Conservation (phyloP, 2,797 vertebrate species). For the Yasuhikotakia modesta region DNA sequence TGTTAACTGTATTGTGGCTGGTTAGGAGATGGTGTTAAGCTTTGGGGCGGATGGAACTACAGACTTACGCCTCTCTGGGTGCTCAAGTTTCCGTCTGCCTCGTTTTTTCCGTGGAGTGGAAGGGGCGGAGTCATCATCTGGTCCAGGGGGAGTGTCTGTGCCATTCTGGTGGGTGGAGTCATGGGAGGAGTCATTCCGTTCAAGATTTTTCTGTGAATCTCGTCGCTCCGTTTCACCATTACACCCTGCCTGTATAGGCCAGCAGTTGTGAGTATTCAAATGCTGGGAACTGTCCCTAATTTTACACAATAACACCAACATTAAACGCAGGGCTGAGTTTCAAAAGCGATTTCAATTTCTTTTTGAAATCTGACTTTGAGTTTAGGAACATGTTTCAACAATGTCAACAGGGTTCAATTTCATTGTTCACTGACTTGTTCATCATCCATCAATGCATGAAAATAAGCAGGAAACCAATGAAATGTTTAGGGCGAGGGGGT, state of each 20-base stretch:
- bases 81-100: conserved; percentile 74
- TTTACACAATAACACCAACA: background rate
- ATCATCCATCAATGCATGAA: conserved; percentile 2
- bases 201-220: conserved; percentile 43
- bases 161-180: conserved; percentile 64
- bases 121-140: conserved; percentile 70
- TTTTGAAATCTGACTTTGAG: background rate
- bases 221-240: conserved; percentile 53
- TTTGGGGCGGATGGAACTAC: background rate
- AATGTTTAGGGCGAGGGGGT: conserved; percentile 13
- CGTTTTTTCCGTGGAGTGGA: conserved; percentile 76
- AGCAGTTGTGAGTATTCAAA: conserved; percentile 15
- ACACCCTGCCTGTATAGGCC: conserved; percentile 43
- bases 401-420: background rate
- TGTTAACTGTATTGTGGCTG: background rate
- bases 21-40: background rate
- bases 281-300: conserved; percentile 4
- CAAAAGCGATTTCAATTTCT: background rate
- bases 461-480: conserved; percentile 18
- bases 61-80: conserved; percentile 70
- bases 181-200: conserved; percentile 45
- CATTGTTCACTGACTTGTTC: background rate
- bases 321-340: background rate
- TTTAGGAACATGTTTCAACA: background rate
- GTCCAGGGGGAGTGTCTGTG: conserved; percentile 69